A percentile compares a stretch with the other conserved stretches of the same genome.
Evolutionary conservation across 2,888 invertebrate genomes (phyloP).

Genomic region (Bruchidius siliquastri): DNA sequence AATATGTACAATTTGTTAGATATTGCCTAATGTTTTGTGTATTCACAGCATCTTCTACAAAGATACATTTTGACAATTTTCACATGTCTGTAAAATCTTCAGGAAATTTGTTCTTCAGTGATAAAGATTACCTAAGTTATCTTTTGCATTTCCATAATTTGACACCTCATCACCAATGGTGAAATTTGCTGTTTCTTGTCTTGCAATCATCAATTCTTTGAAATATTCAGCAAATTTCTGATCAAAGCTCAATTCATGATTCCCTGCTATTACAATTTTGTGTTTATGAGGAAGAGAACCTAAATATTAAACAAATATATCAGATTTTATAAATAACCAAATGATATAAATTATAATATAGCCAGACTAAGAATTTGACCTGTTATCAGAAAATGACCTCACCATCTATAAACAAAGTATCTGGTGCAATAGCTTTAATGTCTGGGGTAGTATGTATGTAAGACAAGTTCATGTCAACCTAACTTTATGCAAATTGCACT

Average conservation of each 20-base stretch:
- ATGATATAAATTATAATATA: neutral
- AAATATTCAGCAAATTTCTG: constrained; percentile 58
- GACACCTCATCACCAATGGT: constrained; percentile 55
- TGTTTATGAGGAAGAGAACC: constrained; percentile 64
- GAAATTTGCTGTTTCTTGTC: constrained; percentile 50
- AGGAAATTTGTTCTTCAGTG: neutral
- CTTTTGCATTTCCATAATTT: constrained; percentile 56
- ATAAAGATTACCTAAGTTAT: constrained; percentile 38
- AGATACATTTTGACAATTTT: neutral
- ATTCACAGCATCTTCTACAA: constrained; percentile 57
- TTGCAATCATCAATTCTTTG: constrained; percentile 39
- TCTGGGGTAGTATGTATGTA: too few relatives aligned
- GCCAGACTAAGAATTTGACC: too few relatives aligned
- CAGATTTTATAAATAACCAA: neutral
- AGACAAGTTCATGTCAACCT: too few relatives aligned
- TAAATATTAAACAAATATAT: constrained; percentile 12
- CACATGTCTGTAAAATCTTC: neutral
- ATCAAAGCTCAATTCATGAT: constrained; percentile 82
- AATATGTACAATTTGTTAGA: constrained; percentile 71
- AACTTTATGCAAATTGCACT: too few relatives aligned
- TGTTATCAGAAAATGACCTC: too few relatives aligned
- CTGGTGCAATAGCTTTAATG: too few relatives aligned
- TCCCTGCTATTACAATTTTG: constrained; percentile 81
- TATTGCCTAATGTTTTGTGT: constrained; percentile 61
- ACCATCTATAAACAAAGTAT: too few relatives aligned